Evolutionary conservation across 2,888 invertebrate species (phyloP).

Genomic region (Opisthograptis luteolata): DNA sequence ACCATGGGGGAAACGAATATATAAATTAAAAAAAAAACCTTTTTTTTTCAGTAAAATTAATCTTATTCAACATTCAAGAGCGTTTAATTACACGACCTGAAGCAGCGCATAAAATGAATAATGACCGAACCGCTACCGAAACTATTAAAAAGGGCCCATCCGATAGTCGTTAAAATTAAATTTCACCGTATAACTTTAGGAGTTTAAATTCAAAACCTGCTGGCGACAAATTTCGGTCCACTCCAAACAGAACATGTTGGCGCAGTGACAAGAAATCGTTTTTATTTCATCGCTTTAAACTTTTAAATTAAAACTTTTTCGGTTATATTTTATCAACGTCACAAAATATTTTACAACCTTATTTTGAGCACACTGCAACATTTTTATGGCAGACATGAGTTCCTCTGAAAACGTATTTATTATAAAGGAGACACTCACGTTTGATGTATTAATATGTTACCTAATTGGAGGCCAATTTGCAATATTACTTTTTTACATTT

Average conservation of each 20-base stretch:
- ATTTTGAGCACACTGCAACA: neutral
- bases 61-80: neutral
- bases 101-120: constrained; percentile 17
- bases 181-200: constrained; percentile 31
- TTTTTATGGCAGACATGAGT: neutral
- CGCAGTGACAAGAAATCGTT: constrained; percentile 49
- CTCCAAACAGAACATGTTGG: constrained; percentile 41
- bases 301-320: constrained; percentile 35
- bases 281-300: constrained; percentile 33
- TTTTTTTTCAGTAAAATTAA: no score
- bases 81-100: constrained; percentile 9
- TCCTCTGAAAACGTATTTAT: neutral
- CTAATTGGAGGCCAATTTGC: no score
- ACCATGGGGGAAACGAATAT: no score
- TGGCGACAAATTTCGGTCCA: constrained; percentile 32
- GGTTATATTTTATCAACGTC: constrained; percentile 22
- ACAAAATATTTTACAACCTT: constrained; percentile 25
- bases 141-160: constrained; percentile 29
- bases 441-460: no score
- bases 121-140: constrained; percentile 25
- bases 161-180: constrained; percentile 27
- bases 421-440: no score
- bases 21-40: no score
- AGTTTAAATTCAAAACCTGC: constrained; percentile 36
- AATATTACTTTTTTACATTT: no score